A percentile compares a stretch with the other conserved stretches of the same genome.
Conservation (phyloP, 2,113 vertebrate species). For the Ailuropoda melanoleuca region DNA sequence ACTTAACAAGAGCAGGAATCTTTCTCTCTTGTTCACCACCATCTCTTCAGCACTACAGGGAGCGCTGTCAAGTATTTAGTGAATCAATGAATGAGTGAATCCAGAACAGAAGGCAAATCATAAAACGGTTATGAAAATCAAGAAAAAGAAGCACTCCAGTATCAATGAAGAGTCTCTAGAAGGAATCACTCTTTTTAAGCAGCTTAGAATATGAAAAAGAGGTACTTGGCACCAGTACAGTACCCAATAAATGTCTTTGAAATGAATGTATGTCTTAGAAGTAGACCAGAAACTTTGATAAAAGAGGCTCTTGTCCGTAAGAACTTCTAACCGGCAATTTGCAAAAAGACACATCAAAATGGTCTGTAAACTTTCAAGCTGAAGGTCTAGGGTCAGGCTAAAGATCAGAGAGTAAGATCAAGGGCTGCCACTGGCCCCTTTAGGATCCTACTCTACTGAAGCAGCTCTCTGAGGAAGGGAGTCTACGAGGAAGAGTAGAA, state of each 20-base stretch:
- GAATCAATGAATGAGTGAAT: background rate
- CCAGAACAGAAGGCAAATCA: background rate
- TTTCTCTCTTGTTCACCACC: background rate
- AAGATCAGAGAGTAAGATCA: background rate
- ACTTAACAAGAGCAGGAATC: background rate
- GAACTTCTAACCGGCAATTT: background rate
- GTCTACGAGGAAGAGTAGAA: too few species aligned
- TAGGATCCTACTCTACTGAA: too few species aligned
- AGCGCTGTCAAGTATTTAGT: background rate
- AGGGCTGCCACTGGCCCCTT: rapidly evolving
- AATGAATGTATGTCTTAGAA: background rate
- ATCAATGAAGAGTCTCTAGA: background rate
- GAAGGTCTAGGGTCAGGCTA: background rate
- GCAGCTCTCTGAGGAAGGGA: background rate
- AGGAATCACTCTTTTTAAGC: background rate
- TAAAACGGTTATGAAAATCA: background rate
- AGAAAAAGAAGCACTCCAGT: background rate
- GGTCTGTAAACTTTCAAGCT: background rate
- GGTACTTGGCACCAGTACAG: background rate
- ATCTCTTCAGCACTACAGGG: background rate
- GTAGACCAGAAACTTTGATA: too few species aligned
- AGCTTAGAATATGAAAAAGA: background rate
- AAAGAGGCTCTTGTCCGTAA: background rate
- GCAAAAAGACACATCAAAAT: background rate
- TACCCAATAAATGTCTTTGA: background rate